Percentiles rank a stretch among this genome's conserved stretches.
Evolutionary conservation across 1,140 invertebrate genomes (phyloP).

Genomic region (Cydia splendana): DNA sequence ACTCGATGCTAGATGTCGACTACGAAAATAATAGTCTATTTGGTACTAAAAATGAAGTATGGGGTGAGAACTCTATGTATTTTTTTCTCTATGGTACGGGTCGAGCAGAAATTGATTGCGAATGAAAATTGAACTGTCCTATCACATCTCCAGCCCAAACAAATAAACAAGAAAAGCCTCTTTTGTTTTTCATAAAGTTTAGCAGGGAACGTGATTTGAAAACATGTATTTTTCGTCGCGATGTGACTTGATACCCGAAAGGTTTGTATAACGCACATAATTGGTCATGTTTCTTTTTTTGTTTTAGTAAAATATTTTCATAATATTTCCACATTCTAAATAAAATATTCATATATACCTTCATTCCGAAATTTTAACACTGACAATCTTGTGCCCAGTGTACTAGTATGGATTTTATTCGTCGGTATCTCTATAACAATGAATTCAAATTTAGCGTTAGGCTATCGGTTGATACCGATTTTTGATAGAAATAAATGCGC

Average conservation of each 20-base stretch:
- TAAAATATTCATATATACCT: too few relatives aligned
- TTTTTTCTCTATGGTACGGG: too few relatives aligned
- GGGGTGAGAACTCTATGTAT: too few relatives aligned
- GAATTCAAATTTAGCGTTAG: not conserved
- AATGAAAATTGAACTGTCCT: not conserved
- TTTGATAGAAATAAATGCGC: not conserved
- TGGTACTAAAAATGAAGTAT: too few relatives aligned
- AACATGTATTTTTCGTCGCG: not conserved
- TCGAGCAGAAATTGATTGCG: slow-evolving; percentile 1
- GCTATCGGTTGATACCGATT: not conserved
- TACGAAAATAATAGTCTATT: too few relatives aligned
- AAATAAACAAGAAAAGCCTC: not conserved
- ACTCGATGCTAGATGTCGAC: too few relatives aligned
- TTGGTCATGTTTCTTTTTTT: not conserved
- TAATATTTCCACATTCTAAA: too few relatives aligned
- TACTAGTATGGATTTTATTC: not conserved
- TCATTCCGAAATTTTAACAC: not conserved
- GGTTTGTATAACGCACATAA: not conserved
- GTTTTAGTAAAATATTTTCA: not conserved
- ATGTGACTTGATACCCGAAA: not conserved
- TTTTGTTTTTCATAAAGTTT: not conserved
- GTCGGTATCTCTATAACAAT: not conserved
- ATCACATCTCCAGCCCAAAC: not conserved
- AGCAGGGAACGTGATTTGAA: not conserved
- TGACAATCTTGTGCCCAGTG: not conserved